Base-by-base conservation (phyloP, 1,140 invertebrate genomes). In the Drosophila parvula region DNA sequence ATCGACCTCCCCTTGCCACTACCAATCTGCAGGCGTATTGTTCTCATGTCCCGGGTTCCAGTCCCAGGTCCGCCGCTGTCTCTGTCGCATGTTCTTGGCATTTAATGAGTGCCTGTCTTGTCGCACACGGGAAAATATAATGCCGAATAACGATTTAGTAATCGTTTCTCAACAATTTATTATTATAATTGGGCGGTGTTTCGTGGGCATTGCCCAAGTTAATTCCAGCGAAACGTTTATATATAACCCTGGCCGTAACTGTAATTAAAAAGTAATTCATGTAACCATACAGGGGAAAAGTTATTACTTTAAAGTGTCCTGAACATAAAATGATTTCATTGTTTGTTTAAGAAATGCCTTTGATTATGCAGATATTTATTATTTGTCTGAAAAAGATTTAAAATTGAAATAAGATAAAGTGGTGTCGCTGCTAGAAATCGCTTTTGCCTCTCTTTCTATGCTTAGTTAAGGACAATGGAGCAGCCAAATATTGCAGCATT, bases 11-110 rank as follows among this genome's bases (percentile, higher is more conserved):
- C 9, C 61, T 45, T 38, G 28, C 36, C 32, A 38, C 64, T 45
- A 27, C 10, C 44, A 48, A 58, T 60, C 43, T 74, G 73, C 56
- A 45, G 62, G 55, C 44, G 45, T 41, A 82, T 81, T 78, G 79
- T 82, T 82, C 59, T 64, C 57, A 44, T 45, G 47, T 56, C 38
- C 40, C 28, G 44, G 63, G 36, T 64, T n/a, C 44, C 36, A 44
- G 30, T 44, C 59, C 63, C 59, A 47, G 32, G 44, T 45, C 47
- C 61, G 40, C 47, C 61, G 40, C 12, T 68, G 63, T 47, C 63
- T 67, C 11, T 76, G 70, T 77, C 63, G 74, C 71, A 74, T 79
- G 64, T 77, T 83, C 79, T 88, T 86, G 83, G 79, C 73, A 88
- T 88, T 88, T 82, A 83, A 80, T 88, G 83, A 69, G 62, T 65